A percentile compares a stretch with the other conserved stretches of the same genome.
Conservation (phyloP, 2,797 vertebrate genomes). For the Platalea minor region DNA sequence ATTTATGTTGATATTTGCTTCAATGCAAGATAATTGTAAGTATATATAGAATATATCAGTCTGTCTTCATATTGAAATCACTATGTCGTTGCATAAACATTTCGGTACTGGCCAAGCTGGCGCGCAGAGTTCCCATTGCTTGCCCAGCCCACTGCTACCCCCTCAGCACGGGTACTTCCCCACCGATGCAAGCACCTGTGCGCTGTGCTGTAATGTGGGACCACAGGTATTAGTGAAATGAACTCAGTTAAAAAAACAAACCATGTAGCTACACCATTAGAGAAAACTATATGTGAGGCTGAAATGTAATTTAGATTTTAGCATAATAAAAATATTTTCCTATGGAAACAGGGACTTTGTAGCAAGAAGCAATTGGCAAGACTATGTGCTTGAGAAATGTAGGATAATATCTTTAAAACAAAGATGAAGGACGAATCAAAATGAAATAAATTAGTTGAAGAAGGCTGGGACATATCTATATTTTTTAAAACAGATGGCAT, state of each 20-base stretch:
- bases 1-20: not conserved
- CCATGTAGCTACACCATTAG: not conserved
- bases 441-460: not conserved
- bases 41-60: not conserved
- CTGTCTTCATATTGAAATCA: not conserved
- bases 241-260: not conserved
- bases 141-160: accelerated
- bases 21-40: not conserved
- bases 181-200: not conserved
- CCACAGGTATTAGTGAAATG: not conserved
- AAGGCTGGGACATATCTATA: not conserved
- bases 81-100: not conserved
- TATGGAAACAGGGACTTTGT: not conserved
- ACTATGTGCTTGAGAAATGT: not conserved
- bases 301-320: not conserved
- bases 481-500: not conserved
- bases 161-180: not conserved
- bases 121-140: accelerated
- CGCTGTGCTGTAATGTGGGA: not conserved
- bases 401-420: not conserved
- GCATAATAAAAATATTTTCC: not conserved
- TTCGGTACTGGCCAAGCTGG: not conserved
- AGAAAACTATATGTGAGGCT: not conserved
- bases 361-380: not conserved
- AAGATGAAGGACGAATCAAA: not conserved